Evolutionary conservation across 2,888 invertebrate species (phyloP), one percentile per base, ranked within the genome.

Genomic region (Hypomecis atomaria): DNA sequence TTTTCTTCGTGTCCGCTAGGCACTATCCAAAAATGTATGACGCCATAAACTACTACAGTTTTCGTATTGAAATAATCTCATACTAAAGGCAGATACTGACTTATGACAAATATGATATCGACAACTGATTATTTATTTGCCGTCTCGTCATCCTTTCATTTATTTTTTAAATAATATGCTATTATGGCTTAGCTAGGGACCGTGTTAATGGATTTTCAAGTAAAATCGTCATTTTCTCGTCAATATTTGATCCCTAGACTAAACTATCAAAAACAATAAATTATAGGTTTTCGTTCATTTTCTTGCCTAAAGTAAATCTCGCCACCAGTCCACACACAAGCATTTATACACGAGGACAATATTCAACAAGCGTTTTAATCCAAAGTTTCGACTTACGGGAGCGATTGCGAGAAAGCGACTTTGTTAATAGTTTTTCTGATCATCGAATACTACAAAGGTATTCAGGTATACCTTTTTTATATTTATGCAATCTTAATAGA

Each of bases 361-460:
- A 64, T 72, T 73, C 67, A 78, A 75, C 75, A 78, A 78, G 78
- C 77, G 53, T 65, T 65, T 59, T 72, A 70, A 59, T 60, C 73
- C 60, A 60, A 55, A 10, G 44, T 49, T 33, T 57, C 44, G 53
- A 60, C 60, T 60, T 48, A 48, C 34, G 11, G 11, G 45, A 49
- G 53, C 8, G 34, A 11, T 57, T 50, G 59, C 59, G 59, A 47
- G 57, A 50, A 54, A 63, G 44, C 47, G 62, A 45, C 40, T 13
- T 47, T 40, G 40, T 52, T 38, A 57, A 9, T 10, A n/a, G 23
- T 1, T 1, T 23, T 23, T 23, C 23, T 23, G 1, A 2, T 23
- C 23, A 23, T 23, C 3, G 23, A 23, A 23, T 23, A 23, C 23
- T 23, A 23, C 23, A 23, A 23, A 23, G 23, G 23, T 23, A 23